A percentile compares a stretch with the other conserved stretches of the same genome.
phyloP scores from a whole-genome alignment of 2,888 invertebrate species.

The Caenorhabditis macrosperma region DNA sequence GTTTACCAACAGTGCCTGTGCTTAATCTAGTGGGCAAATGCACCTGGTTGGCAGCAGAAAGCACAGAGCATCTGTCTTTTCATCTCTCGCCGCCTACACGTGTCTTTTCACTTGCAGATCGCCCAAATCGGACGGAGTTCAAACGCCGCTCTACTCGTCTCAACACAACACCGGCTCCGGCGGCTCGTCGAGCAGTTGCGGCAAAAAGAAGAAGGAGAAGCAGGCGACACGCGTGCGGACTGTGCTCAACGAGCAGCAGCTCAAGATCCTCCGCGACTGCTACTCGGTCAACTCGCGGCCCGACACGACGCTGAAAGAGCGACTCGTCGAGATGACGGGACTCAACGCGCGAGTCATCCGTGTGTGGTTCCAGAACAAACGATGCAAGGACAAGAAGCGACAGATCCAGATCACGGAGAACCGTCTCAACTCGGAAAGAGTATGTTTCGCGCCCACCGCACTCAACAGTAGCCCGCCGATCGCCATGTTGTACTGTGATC shows the following conservation, averaged over 20 bases:
- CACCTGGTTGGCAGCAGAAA: conserved; percentile 58
- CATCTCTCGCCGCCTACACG: conserved; percentile 4
- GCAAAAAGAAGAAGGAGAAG: conserved; percentile 82
- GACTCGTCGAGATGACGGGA: conserved; percentile 97
- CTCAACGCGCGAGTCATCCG: conserved; percentile 97
- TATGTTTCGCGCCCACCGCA: conserved; percentile 81
- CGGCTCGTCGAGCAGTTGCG: conserved; percentile 67
- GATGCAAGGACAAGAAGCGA: conserved; percentile 97
- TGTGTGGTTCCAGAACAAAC: conserved; percentile 97
- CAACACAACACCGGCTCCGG: conserved; percentile 46
- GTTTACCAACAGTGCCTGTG: conserved; percentile 28
- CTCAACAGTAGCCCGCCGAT: conserved; percentile 4
- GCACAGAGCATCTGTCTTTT: conserved; percentile 11
- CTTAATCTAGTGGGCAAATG: conserved; percentile 59
- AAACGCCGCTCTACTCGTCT: conserved; percentile 46
- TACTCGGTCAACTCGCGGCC: conserved; percentile 98
- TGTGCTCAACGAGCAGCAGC: conserved; percentile 97
- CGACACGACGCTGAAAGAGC: conserved; percentile 99
- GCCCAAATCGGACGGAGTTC: conserved; percentile 65
- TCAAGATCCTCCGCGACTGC: conserved; percentile 96
- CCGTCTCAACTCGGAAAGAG: conserved; percentile 95
- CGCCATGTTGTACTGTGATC: conserved; percentile 53
- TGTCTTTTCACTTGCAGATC: too few species aligned
- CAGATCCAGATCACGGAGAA: conserved; percentile 96
- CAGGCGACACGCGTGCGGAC: conserved; percentile 97